A percentile compares a stretch with the other conserved stretches of the same genome.
These are phyloP conservation scores for Coelopa pilipes DNA, from an alignment of 2,888 invertebrate species.

Conservation along the genomic window DNA sequence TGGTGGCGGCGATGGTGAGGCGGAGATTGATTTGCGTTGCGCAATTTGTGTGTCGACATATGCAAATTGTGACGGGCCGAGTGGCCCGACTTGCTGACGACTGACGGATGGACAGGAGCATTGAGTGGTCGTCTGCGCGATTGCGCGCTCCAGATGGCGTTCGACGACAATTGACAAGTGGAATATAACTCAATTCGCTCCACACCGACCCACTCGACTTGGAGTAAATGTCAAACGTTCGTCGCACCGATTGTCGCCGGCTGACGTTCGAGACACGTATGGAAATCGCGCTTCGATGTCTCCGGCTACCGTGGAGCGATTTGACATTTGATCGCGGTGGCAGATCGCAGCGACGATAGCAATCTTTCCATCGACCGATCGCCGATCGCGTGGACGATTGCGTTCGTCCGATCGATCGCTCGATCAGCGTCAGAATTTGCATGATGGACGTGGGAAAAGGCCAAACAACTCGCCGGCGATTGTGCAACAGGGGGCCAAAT, in stretches of 20 bases:
- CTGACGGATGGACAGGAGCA: background rate
- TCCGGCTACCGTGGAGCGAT: background rate
- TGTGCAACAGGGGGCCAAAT: background rate
- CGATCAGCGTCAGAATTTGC: background rate
- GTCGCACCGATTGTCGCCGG: background rate
- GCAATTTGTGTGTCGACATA: conserved; percentile 15
- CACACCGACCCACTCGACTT: background rate
- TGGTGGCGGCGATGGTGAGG: no score
- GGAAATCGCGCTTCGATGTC: background rate
- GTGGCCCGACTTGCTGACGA: background rate
- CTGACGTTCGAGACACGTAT: background rate
- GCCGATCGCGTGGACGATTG: no score
- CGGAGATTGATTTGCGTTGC: conserved; percentile 31
- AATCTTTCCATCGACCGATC: no score
- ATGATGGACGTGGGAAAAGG: conserved; percentile 7
- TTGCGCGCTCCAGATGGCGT: conserved; percentile 14
- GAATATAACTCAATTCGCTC: conserved; percentile 24
- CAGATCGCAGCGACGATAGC: no score
- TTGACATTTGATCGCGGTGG: no score
- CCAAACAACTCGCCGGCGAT: background rate
- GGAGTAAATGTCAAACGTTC: conserved; percentile 9
- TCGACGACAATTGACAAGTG: conserved; percentile 19
- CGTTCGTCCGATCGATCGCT: no score
- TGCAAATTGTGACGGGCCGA: conserved; percentile 12
- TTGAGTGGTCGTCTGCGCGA: background rate